Conservation (phyloP, 2,113 vertebrate species). For the Phalacrocorax carbo region DNA sequence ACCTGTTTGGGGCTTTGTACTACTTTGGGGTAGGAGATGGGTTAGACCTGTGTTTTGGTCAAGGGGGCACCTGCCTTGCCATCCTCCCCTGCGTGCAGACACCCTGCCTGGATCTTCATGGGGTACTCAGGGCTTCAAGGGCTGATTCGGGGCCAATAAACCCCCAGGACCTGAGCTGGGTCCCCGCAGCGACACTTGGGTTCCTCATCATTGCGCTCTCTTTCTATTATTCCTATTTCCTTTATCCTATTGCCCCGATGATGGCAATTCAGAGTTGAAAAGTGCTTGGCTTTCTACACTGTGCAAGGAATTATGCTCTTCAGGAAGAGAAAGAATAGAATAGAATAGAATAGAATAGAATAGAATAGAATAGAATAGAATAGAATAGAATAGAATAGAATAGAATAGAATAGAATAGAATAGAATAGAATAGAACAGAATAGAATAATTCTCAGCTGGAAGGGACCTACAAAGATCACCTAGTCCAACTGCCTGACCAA, state of each 20-base stretch:
- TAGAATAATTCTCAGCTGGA: not conserved
- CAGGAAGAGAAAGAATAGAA: not conserved
- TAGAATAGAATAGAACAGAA: too few species aligned
- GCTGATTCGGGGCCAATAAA: not conserved
- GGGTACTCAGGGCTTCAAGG: not conserved
- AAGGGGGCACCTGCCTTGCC: not conserved
- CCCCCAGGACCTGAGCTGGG: not conserved
- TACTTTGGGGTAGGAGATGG: not conserved
- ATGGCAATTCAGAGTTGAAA: not conserved
- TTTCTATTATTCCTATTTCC: too few species aligned
- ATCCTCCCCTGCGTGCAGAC: not conserved
- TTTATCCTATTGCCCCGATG: not conserved
- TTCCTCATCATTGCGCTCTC: rapidly evolving
- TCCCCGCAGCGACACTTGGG: not conserved
- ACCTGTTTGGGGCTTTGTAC: too few species aligned
- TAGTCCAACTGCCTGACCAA: not conserved
- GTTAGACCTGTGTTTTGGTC: not conserved
- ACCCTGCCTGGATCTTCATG: not conserved
- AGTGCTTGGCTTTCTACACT: not conserved
- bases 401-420: not conserved
- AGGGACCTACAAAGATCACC: not conserved
- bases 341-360: not conserved
- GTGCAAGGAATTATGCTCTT: rapidly evolving
- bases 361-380: rapidly evolving
- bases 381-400: not conserved